Evolutionary conservation across 2,113 vertebrate genomes (phyloP).

Genomic region (Arothron firmamentum): DNA sequence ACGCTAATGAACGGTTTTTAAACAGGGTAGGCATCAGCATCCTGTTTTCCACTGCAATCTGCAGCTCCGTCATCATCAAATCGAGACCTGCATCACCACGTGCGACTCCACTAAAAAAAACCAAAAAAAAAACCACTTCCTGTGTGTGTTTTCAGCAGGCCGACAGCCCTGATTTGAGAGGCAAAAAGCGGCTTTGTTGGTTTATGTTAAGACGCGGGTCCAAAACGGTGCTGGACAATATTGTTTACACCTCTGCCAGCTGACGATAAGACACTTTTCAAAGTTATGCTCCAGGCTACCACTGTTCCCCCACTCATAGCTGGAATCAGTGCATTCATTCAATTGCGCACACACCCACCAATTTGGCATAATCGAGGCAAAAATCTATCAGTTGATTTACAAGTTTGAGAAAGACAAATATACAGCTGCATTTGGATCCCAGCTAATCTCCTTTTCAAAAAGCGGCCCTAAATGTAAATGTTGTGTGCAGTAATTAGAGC

Average conservation of each 20-base stretch:
- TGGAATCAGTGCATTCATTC: conserved; percentile 25
- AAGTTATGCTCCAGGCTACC: conserved; percentile 29
- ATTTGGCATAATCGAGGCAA: background rate
- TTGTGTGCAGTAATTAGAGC: too few species aligned
- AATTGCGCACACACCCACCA: conserved; percentile 2
- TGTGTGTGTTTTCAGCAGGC: background rate
- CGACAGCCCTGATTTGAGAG: conserved; percentile 28
- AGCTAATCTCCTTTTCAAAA: background rate
- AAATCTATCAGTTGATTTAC: background rate
- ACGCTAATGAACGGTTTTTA: conserved; percentile 1
- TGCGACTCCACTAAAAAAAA: too few species aligned
- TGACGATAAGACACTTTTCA: conserved; percentile 26
- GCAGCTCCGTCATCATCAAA: too few species aligned
- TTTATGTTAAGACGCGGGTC: conserved; percentile 19
- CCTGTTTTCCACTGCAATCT: too few species aligned
- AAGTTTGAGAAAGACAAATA: background rate
- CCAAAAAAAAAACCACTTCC: too few species aligned
- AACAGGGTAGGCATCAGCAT: background rate
- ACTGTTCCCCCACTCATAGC: conserved; percentile 21
- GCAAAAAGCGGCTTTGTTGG: conserved; percentile 17
- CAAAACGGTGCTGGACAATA: conserved; percentile 14
- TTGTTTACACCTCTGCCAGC: conserved; percentile 44
- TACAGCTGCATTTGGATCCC: background rate
- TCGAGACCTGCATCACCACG: too few species aligned
- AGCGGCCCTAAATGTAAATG: background rate